Conservation (phyloP, 2,888 invertebrate genomes). For the Laothoe populi region DNA sequence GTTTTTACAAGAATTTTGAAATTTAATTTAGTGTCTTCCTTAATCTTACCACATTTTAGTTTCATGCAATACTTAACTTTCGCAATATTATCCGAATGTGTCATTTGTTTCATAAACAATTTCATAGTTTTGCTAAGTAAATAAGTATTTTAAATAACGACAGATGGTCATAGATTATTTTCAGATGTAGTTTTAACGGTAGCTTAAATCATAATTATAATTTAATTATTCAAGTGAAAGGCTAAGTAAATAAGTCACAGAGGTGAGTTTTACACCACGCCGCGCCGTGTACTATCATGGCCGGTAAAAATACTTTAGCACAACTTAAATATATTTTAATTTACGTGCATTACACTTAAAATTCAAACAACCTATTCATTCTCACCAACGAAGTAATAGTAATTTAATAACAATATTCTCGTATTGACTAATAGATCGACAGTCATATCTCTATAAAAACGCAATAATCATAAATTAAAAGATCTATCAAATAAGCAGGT, state of each 20-base stretch:
- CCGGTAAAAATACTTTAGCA: too few species aligned
- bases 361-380: not conserved
- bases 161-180: too few species aligned
- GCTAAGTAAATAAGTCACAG: too few species aligned
- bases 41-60: not conserved
- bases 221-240: too few species aligned
- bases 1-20: not conserved
- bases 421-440: not conserved
- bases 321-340: not conserved
- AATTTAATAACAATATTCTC: not conserved
- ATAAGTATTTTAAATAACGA: too few species aligned
- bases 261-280: too few species aligned
- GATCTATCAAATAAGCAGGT: slow-evolving; percentile 7
- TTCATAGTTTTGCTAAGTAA: too few species aligned
- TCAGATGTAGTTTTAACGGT: too few species aligned
- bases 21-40: slow-evolving; percentile 5
- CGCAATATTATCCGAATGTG: too few species aligned
- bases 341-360: not conserved
- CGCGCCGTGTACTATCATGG: too few species aligned
- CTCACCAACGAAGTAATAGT: not conserved
- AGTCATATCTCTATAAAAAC: not conserved
- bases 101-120: too few species aligned
- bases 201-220: too few species aligned
- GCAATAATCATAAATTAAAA: slow-evolving; percentile 4
- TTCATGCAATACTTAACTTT: not conserved